phyloP scores from a whole-genome alignment of 2,113 vertebrate genomes.

The Festucalex cinctus region DNA sequence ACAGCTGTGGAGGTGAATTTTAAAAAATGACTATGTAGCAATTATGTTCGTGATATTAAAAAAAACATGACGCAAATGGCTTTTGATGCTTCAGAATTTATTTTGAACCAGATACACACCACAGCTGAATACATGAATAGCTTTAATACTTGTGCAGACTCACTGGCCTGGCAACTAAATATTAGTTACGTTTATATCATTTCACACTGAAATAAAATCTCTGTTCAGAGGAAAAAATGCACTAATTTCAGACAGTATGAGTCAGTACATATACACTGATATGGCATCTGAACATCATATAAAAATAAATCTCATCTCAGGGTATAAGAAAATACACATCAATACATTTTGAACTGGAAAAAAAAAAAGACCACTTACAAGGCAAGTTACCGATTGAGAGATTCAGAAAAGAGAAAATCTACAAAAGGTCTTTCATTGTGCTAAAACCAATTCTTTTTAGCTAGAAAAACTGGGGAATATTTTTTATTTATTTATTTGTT shows the following conservation, averaged over 20 bases:
- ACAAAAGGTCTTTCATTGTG: not conserved
- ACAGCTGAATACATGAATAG: slow-evolving; percentile 14
- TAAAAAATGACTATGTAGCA: not conserved
- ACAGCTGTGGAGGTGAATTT: not conserved
- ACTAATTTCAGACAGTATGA: slow-evolving; percentile 55
- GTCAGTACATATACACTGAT: slow-evolving; percentile 79
- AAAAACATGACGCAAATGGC: not conserved
- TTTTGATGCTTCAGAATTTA: slow-evolving; percentile 17
- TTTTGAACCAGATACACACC: slow-evolving; percentile 38
- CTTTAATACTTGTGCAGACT: slow-evolving; percentile 73
- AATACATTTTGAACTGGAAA: slow-evolving; percentile 24
- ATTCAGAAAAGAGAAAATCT: not conserved
- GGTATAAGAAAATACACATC: slow-evolving; percentile 49
- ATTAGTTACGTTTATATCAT: slow-evolving; percentile 73
- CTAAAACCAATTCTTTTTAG: not conserved
- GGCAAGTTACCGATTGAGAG: slow-evolving; percentile 5
- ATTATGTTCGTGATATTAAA: not conserved
- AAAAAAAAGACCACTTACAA: slow-evolving; percentile 19
- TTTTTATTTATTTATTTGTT: not conserved
- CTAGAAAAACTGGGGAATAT: not conserved
- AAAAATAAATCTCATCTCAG: slow-evolving; percentile 69
- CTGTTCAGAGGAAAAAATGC: slow-evolving; percentile 38
- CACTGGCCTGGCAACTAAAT: slow-evolving; percentile 80
- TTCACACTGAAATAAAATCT: slow-evolving; percentile 66
- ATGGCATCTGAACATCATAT: slow-evolving; percentile 73